Evolutionary conservation across 2,888 invertebrate genomes (phyloP), one percentile per base, ranked within the genome.

Genomic region (Mamestra brassicae): DNA sequence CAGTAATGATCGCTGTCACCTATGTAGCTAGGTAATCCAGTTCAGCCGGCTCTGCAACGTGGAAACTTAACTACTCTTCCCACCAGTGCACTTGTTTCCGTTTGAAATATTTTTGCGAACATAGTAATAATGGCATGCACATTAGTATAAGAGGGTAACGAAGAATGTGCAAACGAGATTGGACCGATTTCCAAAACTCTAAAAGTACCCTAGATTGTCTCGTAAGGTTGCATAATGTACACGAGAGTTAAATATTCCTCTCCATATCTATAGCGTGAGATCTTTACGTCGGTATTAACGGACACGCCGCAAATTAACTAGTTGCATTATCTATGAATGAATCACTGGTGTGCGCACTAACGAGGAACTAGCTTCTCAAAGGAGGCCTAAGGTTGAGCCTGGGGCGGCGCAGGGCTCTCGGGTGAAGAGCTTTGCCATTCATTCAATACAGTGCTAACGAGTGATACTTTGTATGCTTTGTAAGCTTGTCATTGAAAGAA

Each of bases 401-500:
- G 38, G 77, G 47, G 26, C 34, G 78, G n/a, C 34, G 38, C 17
- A 5, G 38, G 10, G 17, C 8, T 42, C 50, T 61, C 60, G 60
- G 45, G 42, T 54, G 50, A 68, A 42, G 52, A 70, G 61, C 45
- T 76, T 64, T 45, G 58, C 34, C 50, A 47, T 58, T 55, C 63
- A 77, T 66, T 67, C n/a, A 63, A 55, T 67, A 58, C 26, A n/a
- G 38, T n/a, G 45, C 63, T 68, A 54, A 45, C 54, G 36, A 60
- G 13, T 15, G 47, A 7, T 54, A 55, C 45, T 77, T 79, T 26
- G n/a, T 64, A 64, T 74, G 80, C 58, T 73, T 38, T 36, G 15
- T 17, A 34, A 10, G n/a, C n/a, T 81, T 78, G 38, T 61, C 50
- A 77, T 77, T 80, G 75, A 65, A 75, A 52, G 50, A 75, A 60